Evolutionary conservation across 2,113 vertebrate genomes (phyloP).

Genomic region (Lycaon pictus): DNA sequence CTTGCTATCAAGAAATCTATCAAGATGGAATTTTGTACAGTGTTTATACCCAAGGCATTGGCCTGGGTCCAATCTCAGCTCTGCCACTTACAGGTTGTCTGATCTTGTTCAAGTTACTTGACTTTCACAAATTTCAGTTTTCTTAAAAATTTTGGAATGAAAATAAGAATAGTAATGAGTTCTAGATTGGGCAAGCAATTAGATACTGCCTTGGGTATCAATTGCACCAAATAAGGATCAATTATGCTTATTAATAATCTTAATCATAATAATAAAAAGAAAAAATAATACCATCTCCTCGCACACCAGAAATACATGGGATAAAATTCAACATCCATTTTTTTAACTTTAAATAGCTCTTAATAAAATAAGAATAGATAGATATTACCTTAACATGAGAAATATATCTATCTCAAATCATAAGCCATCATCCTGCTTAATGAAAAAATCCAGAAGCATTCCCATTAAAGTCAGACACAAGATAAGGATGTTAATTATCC

Average conservation of each 20-base stretch:
- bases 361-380: conserved; percentile 62
- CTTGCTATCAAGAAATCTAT: not conserved
- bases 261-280: conserved; percentile 27
- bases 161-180: not conserved
- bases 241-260: conserved; percentile 18
- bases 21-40: not conserved
- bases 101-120: conserved; percentile 17
- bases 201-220: not conserved
- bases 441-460: conserved; percentile 63
- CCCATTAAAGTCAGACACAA: conserved; percentile 61
- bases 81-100: not conserved
- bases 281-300: conserved; percentile 12
- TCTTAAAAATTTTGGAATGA: not conserved
- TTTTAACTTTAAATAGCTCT: conserved; percentile 53
- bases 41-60: not conserved
- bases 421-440: conserved; percentile 58
- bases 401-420: conserved; percentile 62
- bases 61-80: not conserved
- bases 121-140: not conserved
- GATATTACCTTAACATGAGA: conserved; percentile 65
- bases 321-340: conserved; percentile 44
- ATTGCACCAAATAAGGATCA: not conserved
- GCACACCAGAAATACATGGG: not conserved
- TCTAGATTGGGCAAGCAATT: not conserved
- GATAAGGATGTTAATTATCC: conserved; percentile 58